phyloP scores from a whole-genome alignment of 1,140 invertebrate genomes.

The Leguminivora glycinivorella region DNA sequence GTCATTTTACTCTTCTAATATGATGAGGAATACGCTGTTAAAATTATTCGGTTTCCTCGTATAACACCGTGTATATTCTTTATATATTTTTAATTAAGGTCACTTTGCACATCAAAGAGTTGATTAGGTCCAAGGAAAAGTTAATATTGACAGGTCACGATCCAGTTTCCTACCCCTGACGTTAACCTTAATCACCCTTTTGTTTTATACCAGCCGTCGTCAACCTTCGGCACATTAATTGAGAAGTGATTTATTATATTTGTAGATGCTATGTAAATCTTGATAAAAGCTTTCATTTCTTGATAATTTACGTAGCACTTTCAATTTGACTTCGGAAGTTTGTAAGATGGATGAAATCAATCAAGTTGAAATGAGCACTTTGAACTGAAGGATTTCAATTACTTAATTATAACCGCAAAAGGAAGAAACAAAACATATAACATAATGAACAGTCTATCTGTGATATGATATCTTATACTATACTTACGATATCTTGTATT shows the following conservation, averaged over 20 bases:
- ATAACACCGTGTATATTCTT: too few relatives aligned
- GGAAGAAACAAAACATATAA: too few relatives aligned
- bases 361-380: background rate
- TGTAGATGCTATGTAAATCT: background rate
- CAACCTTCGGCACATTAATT: constrained; percentile 31
- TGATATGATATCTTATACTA: too few relatives aligned
- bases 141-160: constrained; percentile 31
- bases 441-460: too few relatives aligned
- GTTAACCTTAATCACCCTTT: constrained; percentile 38
- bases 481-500: too few relatives aligned
- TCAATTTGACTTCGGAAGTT: background rate
- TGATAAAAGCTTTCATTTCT: constrained; percentile 9
- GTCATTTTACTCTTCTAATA: too few relatives aligned
- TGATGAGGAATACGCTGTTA: too few relatives aligned
- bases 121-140: constrained; percentile 24
- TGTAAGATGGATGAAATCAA: background rate
- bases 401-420: too few relatives aligned
- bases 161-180: constrained; percentile 32
- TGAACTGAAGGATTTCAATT: background rate
- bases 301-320: background rate
- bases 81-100: background rate
- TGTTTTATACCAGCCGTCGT: constrained; percentile 29
- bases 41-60: too few relatives aligned
- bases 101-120: background rate
- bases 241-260: constrained; percentile 34